Percentiles rank a stretch among this genome's conserved stretches.
Evolutionary conservation across 2,113 vertebrate genomes (phyloP).

Genomic region (Cardinalis cardinalis): DNA sequence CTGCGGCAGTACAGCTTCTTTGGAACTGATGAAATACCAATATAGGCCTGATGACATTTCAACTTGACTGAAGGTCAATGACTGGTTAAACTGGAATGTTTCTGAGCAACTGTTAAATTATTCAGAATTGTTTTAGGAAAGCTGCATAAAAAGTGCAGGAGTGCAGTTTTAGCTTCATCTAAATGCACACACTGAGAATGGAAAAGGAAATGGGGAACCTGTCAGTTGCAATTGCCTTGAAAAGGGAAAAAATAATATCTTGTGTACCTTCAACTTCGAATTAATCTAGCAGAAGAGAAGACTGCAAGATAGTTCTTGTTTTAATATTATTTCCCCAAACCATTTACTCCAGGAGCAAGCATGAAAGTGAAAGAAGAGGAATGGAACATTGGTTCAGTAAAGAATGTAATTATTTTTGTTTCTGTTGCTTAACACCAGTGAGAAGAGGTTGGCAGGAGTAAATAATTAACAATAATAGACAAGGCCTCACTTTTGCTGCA

Average conservation of each 20-base stretch:
- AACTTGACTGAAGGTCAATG: not conserved
- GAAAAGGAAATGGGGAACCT: slow-evolving; percentile 37
- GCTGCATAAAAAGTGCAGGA: slow-evolving; percentile 46
- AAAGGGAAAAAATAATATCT: not conserved
- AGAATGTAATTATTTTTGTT: slow-evolving; percentile 3
- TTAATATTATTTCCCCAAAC: not conserved
- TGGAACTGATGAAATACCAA: not conserved
- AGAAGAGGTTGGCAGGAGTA: not conserved
- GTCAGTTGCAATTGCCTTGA: slow-evolving; percentile 13
- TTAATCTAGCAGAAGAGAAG: not conserved
- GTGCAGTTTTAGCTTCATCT: slow-evolving; percentile 57
- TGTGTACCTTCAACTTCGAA: not conserved
- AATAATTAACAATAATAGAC: slow-evolving; percentile 12
- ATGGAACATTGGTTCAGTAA: not conserved
- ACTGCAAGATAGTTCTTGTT: not conserved
- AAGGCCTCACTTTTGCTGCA: not conserved
- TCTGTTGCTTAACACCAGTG: not conserved
- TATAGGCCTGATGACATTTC: not conserved
- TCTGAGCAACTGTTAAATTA: slow-evolving; percentile 47
- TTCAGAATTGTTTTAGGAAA: slow-evolving; percentile 64
- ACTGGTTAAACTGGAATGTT: slow-evolving; percentile 56
- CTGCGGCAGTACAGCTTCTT: not conserved
- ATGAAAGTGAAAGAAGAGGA: not conserved
- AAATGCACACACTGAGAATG: slow-evolving; percentile 49
- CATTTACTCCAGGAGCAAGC: not conserved